These are phyloP conservation scores for Mormyrus hasselquistii DNA, from an alignment of 2,797 vertebrate genomes.

Conservation along the genomic window DNA sequence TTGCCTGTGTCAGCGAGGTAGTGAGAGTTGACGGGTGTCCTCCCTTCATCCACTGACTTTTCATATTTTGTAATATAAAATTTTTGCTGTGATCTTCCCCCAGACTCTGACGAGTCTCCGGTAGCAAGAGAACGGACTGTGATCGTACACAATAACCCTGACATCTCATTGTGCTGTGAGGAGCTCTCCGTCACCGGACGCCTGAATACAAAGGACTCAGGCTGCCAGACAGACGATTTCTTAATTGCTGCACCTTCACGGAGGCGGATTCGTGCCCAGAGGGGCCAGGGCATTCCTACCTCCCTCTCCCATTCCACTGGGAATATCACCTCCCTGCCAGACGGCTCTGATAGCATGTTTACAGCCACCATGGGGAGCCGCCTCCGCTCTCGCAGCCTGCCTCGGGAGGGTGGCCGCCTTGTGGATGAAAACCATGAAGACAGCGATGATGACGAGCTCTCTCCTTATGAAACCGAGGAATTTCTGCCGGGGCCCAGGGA, in stretches of 20 bases:
- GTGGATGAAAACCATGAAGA: constrained; percentile 63
- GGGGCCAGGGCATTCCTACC: constrained; percentile 82
- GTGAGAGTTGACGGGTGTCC: neutral
- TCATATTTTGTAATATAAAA: constrained; percentile 28
- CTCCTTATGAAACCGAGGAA: constrained; percentile 77
- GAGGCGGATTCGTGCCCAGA: constrained; percentile 88
- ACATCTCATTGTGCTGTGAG: constrained; percentile 72
- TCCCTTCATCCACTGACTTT: neutral
- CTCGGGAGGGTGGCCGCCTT: constrained; percentile 82
- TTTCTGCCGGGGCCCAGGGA: constrained; percentile 75
- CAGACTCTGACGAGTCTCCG: constrained; percentile 97
- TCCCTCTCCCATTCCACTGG: constrained; percentile 93
- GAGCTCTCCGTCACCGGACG: constrained; percentile 75
- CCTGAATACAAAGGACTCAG: constrained; percentile 86
- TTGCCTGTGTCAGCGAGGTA: neutral
- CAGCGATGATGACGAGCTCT: constrained; percentile 63
- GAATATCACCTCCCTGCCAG: constrained; percentile 88
- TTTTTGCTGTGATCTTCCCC: constrained; percentile 37
- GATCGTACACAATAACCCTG: constrained; percentile 84
- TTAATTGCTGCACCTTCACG: constrained; percentile 91
- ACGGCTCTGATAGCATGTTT: constrained; percentile 80
- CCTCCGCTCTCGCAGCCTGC: constrained; percentile 88
- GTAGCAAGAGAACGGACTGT: constrained; percentile 94
- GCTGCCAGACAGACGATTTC: constrained; percentile 97
- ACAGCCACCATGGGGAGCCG: constrained; percentile 65